phyloP scores from a whole-genome alignment of 2,888 invertebrate species.

The Desoria tigrina region DNA sequence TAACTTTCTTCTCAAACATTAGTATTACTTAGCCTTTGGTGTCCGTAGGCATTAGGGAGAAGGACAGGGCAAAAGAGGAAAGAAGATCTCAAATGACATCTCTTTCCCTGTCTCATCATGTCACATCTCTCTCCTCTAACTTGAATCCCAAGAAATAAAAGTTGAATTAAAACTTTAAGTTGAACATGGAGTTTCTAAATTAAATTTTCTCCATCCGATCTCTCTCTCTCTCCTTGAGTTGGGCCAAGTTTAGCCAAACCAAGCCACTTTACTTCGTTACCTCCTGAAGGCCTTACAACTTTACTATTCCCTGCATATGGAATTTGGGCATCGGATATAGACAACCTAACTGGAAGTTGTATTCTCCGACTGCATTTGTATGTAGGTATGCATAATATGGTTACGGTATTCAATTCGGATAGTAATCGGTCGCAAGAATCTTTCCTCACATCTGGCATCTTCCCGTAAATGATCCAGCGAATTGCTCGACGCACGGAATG shows the following conservation, averaged over 20 bases:
- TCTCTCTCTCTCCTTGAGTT: not conserved
- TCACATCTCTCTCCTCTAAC: not conserved
- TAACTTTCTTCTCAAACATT: slow-evolving; percentile 7
- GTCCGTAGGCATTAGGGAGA: too few relatives aligned
- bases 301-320: too few relatives aligned
- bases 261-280: not conserved
- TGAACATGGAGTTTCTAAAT: slow-evolving; percentile 50
- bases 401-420: slow-evolving; percentile 20
- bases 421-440: slow-evolving; percentile 52
- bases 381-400: not conserved
- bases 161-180: slow-evolving; percentile 51
- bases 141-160: slow-evolving; percentile 42
- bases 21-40: slow-evolving; percentile 1
- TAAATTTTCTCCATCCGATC: slow-evolving; percentile 44
- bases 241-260: not conserved
- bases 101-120: slow-evolving; percentile 12
- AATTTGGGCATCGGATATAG: too few relatives aligned
- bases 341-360: too few relatives aligned
- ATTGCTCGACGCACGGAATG: slow-evolving; percentile 42
- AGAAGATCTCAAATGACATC: slow-evolving; percentile 18
- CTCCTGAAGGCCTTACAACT: too few relatives aligned
- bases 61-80: slow-evolving; percentile 6
- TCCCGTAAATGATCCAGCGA: slow-evolving; percentile 52
- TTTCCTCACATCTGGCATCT: slow-evolving; percentile 53
- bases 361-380: not conserved